Conservation (phyloP, 2,113 vertebrate genomes). For the Phaethon lepturus region DNA sequence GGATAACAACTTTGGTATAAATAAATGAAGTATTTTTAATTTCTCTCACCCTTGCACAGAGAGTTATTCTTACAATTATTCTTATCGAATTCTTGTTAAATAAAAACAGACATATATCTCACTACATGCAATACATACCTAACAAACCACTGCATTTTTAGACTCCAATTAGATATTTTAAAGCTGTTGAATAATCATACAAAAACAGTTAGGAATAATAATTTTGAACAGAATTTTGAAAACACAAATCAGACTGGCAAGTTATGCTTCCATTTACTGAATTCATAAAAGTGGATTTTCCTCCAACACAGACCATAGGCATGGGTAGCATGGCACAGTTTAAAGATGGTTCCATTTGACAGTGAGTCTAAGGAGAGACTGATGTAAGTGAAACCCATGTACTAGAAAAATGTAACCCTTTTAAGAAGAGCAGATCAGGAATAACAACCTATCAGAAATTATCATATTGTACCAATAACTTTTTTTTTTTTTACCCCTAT, state of each 20-base stretch:
- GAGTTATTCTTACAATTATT: background rate
- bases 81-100: background rate
- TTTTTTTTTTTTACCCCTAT: background rate
- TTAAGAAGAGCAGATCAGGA: background rate
- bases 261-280: background rate
- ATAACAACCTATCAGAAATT: background rate
- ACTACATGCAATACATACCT: background rate
- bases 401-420: background rate
- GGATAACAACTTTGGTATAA: background rate
- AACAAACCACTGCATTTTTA: background rate
- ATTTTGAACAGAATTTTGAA: background rate
- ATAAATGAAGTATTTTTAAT: background rate
- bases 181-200: background rate
- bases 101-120: background rate
- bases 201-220: background rate
- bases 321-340: background rate
- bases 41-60: background rate
- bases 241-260: background rate
- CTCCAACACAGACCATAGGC: background rate
- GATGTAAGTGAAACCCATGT: background rate
- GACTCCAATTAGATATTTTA: background rate
- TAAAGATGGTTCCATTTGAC: background rate
- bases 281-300: background rate
- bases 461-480: background rate
- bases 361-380: background rate